Conservation (phyloP, 1,140 invertebrate species). For the Limonius californicus region DNA sequence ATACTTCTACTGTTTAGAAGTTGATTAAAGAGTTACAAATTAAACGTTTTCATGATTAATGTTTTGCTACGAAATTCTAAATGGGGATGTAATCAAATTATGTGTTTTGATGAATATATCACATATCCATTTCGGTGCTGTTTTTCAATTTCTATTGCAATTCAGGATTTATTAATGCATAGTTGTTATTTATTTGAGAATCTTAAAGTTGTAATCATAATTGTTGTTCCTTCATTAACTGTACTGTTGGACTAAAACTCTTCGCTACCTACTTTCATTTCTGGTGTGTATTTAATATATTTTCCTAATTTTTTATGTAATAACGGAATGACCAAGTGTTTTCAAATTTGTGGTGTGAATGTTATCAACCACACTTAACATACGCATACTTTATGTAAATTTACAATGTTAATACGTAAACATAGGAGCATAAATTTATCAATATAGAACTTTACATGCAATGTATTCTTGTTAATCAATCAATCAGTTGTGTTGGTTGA, state of each 20-base stretch:
- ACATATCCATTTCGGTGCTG: conserved; percentile 28
- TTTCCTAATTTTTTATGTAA: conserved; percentile 2
- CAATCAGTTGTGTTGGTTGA: conserved; percentile 23
- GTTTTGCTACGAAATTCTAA: conserved; percentile 12
- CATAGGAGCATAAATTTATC: conserved; percentile 2
- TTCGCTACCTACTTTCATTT: conserved; percentile 27
- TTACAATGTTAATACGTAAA: conserved; percentile 31
- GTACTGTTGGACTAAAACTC: conserved; percentile 19
- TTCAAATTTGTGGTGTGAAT: conserved; percentile 29
- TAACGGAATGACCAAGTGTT: conserved; percentile 9
- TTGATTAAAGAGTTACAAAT: background rate
- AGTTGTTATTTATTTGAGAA: conserved; percentile 20
- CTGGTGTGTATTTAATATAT: background rate
- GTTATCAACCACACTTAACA: conserved; percentile 24
- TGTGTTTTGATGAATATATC: conserved; percentile 9
- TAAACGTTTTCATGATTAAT: background rate
- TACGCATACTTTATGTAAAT: conserved; percentile 26
- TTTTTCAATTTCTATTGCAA: conserved; percentile 20
- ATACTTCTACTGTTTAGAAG: background rate
- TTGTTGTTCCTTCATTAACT: conserved; percentile 6
- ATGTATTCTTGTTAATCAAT: conserved; percentile 28
- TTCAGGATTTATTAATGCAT: conserved; percentile 18
- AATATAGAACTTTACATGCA: conserved; percentile 11
- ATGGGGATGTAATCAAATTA: conserved; percentile 4
- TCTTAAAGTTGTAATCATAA: conserved; percentile 3